A percentile compares a stretch with the other conserved stretches of the same genome.
phyloP scores from a whole-genome alignment of 2,797 vertebrate genomes.

The Myripristis jacobus region DNA sequence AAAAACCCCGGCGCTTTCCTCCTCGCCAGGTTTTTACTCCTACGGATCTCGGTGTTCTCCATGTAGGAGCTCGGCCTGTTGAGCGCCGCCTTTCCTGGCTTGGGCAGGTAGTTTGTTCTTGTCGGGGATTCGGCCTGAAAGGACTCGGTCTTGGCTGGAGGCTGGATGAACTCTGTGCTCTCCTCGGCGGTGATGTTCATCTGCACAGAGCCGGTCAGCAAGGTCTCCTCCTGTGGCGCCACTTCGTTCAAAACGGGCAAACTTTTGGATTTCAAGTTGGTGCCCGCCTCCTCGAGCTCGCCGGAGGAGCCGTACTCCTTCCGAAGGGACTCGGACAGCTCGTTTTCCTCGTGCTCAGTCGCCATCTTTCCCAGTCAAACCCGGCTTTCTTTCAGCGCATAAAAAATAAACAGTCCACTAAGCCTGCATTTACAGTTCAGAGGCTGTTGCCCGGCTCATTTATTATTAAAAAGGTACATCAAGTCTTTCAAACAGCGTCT shows the following conservation, averaged over 20 bases:
- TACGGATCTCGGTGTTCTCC: slow-evolving; percentile 70
- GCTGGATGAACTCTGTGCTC: slow-evolving; percentile 68
- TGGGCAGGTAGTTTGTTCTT: slow-evolving; percentile 30
- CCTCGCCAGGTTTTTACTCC: slow-evolving; percentile 63
- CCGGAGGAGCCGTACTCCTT: slow-evolving; percentile 70
- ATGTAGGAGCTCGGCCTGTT: slow-evolving; percentile 74
- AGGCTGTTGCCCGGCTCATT: slow-evolving; percentile 46
- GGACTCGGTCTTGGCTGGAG: slow-evolving; percentile 48
- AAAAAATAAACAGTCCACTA: slow-evolving; percentile 9
- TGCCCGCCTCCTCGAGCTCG: slow-evolving; percentile 68
- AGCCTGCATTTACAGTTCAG: slow-evolving; percentile 44
- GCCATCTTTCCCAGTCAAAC: slow-evolving; percentile 73
- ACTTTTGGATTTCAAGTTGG: slow-evolving; percentile 84
- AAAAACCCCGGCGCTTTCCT: slow-evolving; percentile 67
- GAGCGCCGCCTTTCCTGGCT: slow-evolving; percentile 69
- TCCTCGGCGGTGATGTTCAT: slow-evolving; percentile 66
- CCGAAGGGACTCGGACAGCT: slow-evolving; percentile 73
- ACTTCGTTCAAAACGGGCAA: slow-evolving; percentile 83
- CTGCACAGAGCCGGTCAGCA: slow-evolving; percentile 64
- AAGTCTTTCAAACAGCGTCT: slow-evolving; percentile 46
- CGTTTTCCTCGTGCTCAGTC: slow-evolving; percentile 66
- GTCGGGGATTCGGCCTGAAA: slow-evolving; percentile 55
- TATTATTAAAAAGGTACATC: slow-evolving; percentile 59
- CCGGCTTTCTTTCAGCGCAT: neutral
- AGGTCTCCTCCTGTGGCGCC: slow-evolving; percentile 67